Percentiles rank a stretch among this genome's conserved stretches.
Conservation (phyloP, 2,113 vertebrate genomes). For the Seriola dumerili region DNA sequence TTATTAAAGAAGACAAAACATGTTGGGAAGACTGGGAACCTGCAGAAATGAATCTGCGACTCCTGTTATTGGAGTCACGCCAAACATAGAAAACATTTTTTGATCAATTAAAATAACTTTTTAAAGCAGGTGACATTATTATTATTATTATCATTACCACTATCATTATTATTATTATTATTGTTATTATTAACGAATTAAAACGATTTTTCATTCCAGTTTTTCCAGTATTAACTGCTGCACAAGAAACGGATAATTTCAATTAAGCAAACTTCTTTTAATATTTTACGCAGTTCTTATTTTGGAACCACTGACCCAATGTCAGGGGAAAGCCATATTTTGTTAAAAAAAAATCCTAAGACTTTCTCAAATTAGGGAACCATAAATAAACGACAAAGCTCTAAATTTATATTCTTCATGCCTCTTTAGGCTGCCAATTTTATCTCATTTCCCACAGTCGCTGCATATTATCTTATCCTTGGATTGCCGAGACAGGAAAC, state of each 20-base stretch:
- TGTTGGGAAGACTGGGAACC: background rate
- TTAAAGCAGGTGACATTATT: background rate
- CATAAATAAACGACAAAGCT: background rate
- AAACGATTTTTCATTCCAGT: background rate
- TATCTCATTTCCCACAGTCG: conserved; percentile 61
- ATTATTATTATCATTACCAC: background rate
- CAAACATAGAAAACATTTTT: background rate
- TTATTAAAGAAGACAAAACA: background rate
- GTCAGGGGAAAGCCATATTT: conserved; percentile 27
- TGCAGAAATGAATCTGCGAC: background rate
- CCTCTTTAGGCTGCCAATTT: background rate
- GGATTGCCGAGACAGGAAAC: conserved; percentile 65
- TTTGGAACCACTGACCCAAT: background rate
- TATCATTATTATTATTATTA: background rate
- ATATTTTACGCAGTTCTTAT: background rate
- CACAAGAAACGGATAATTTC: background rate
- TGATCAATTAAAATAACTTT: background rate
- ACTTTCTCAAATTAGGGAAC: conserved; percentile 13
- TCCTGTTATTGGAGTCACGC: background rate
- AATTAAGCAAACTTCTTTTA: background rate
- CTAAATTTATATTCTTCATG: conserved; percentile 14
- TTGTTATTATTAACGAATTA: background rate
- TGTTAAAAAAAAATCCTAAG: background rate
- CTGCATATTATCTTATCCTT: conserved; percentile 66
- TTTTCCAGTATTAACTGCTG: background rate